Evolutionary conservation across 1,140 invertebrate genomes (phyloP), one percentile per base, ranked within the genome.

Genomic region (Pectinophora gossypiella): DNA sequence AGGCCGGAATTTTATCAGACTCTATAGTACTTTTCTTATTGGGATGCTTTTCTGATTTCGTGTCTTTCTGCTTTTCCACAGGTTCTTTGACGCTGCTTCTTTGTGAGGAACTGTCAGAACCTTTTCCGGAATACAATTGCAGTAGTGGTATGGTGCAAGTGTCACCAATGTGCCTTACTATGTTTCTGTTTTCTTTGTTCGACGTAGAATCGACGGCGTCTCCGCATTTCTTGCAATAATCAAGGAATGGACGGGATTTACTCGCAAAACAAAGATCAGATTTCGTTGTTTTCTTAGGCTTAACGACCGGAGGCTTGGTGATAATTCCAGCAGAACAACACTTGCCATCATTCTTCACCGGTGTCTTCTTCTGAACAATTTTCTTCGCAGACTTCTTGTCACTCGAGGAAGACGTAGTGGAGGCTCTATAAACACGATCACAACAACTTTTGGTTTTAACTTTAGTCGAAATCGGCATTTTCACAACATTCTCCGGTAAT

Each of bases 161-260:
- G n/a, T n/a, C n/a, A n/a, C n/a, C n/a, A n/a, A n/a, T n/a, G n/a
- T n/a, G n/a, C n/a, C n/a, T n/a, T n/a, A n/a, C n/a, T n/a, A n/a
- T n/a, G n/a, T n/a, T n/a, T n/a, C n/a, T n/a, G n/a, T n/a, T n/a
- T n/a, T n/a, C n/a, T 9, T 32, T 32, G 9, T 32, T 32, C n/a
- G 27, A 32, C 1, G 27, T 2, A 7, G 27, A 12, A 7, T 32
- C 2, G 27, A 32, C n/a, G 9, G 9, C 18, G 42, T 84, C 81
- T 4, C 82, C 82, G 51, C 82, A 85, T 32, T 65, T 70, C 36
- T 68, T 68, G 54, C 77, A 80, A 38, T 58, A 62, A 45, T 76
- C 73, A 5, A 69, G 19, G 16, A 18, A 9, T 12, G 18, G 1
- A 20, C 9, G 19, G 35, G 19, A 46, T 22, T 67, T 63, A 47